Evolutionary conservation across 2,888 invertebrate species (phyloP), one percentile per base, ranked within the genome.

Genomic region (Deroplatys truncata): DNA sequence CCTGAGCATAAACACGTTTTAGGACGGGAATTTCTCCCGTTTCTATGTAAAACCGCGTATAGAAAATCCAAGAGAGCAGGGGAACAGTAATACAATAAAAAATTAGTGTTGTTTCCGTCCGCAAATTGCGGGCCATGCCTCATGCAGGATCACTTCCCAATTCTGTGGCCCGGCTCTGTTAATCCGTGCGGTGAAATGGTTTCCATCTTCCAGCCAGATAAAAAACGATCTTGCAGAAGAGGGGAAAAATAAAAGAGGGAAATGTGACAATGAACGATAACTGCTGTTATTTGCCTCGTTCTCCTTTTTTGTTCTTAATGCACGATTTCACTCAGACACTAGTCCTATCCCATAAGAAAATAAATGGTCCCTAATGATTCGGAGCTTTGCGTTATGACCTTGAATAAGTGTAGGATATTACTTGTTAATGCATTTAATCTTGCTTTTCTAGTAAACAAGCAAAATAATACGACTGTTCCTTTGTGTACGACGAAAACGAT

Each of bases 71-170:
- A 72, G 56, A 20, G 56, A 72, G 56, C 5, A 72, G 56, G 56
- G 56, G 56, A 72, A 20, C 56, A n/a, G 83, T 83, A 87, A 82
- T 86, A 86, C 86, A 72, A 35, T 83, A 87, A 87, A 72, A 87
- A 87, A 87, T 28, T 82, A 82, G 85, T 87, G 86, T 82, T 82
- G 29, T 35, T 87, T 83, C 87, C 87, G 35, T 83, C 87, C 82
- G 31, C 82, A 87, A 87, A 87, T 87, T 87, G 87, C 35, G 72
- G 28, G 25, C 88, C 43, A 90, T 90, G 88, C 86, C 84, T 90
- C 90, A 90, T 83, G 43, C 28, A 85, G 90, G 90, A 90, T 90
- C 90, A 90, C 90, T 90, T 90, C 90, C 88, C 88, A 88, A 90
- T 88, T 90, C 86, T 88, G 88, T 88, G 88, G 88, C 43, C 88